Percentiles rank a stretch among this genome's conserved stretches.
phyloP scores from a whole-genome alignment of 1,140 invertebrate species.

The Zaprionus vittiger region DNA sequence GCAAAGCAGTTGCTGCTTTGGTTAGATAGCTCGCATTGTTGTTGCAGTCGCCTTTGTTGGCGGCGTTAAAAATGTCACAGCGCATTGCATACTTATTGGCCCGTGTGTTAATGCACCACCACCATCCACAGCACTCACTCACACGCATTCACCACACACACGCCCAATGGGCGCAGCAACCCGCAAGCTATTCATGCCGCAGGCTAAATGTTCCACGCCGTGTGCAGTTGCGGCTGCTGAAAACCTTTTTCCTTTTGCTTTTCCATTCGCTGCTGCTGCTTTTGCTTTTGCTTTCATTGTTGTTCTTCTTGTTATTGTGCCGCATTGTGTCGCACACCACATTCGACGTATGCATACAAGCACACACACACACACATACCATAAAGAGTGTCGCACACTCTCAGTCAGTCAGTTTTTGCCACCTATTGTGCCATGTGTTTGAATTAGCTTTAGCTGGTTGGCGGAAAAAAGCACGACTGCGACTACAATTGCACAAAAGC shows the following conservation, averaged over 20 bases:
- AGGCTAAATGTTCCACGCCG: constrained; percentile 72
- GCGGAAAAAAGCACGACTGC: constrained; percentile 53
- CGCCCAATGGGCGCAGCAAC: constrained; percentile 1
- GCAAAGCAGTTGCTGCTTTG: constrained; percentile 41
- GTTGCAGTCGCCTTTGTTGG: constrained; percentile 64
- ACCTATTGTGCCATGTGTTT: constrained; percentile 77
- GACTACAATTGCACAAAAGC: constrained; percentile 79
- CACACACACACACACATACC: not conserved
- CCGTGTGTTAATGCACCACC: constrained; percentile 76
- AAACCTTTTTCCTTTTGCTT: constrained; percentile 52
- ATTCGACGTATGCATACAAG: constrained; percentile 36
- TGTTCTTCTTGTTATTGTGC: constrained; percentile 33
- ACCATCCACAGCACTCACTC: constrained; percentile 16
- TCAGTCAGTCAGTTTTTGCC: constrained; percentile 45
- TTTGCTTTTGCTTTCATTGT: constrained; percentile 33
- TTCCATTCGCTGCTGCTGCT: constrained; percentile 18
- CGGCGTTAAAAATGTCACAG: constrained; percentile 81
- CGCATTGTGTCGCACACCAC: constrained; percentile 46
- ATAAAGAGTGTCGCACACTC: not conserved
- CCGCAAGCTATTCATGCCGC: constrained; percentile 33
- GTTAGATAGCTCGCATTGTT: constrained; percentile 47
- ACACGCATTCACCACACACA: not conserved
- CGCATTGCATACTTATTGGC: constrained; percentile 82
- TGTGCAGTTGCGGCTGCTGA: constrained; percentile 72
- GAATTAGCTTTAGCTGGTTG: constrained; percentile 76